Evolutionary conservation across 2,113 vertebrate genomes (phyloP).

Genomic region (Numenius arquata): DNA sequence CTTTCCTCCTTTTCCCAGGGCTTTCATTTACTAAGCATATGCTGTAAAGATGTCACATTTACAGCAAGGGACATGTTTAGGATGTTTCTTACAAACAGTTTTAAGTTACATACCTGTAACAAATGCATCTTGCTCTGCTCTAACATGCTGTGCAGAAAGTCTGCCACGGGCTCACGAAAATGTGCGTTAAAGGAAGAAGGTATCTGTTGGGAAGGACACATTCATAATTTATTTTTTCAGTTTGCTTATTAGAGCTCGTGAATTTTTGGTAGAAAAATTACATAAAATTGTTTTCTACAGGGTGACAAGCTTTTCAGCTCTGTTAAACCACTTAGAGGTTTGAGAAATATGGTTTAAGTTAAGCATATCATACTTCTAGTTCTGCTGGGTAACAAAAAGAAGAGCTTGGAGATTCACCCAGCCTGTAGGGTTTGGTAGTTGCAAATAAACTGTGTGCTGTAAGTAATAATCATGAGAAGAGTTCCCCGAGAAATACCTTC

Average conservation of each 20-base stretch:
- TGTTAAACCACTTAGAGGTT: slow-evolving; percentile 9
- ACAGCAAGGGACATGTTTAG: slow-evolving; percentile 69
- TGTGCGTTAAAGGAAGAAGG: not conserved
- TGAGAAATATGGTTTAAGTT: slow-evolving; percentile 65
- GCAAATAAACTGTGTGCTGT: not conserved
- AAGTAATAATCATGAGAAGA: not conserved
- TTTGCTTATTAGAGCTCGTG: not conserved
- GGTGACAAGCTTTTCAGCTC: not conserved
- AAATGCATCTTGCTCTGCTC: not conserved
- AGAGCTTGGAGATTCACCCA: slow-evolving; percentile 25
- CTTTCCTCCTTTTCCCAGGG: slow-evolving; percentile 54
- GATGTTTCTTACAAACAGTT: slow-evolving; percentile 72
- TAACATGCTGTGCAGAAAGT: not conserved
- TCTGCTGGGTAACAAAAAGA: slow-evolving; percentile 37
- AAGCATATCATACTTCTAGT: slow-evolving; percentile 49
- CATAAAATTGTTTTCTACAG: not conserved
- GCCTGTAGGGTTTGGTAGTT: not conserved
- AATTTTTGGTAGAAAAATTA: slow-evolving; percentile 1
- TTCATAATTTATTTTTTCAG: not conserved
- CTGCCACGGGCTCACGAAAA: not conserved
- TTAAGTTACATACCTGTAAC: slow-evolving; percentile 61
- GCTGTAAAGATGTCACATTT: slow-evolving; percentile 85
- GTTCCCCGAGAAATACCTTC: not conserved
- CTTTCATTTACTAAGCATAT: slow-evolving; percentile 72
- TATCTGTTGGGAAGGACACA: not conserved